Evolutionary conservation across 1,140 invertebrate genomes (phyloP), one percentile per base, ranked within the genome.

Genomic region (Goniozus legneri): DNA sequence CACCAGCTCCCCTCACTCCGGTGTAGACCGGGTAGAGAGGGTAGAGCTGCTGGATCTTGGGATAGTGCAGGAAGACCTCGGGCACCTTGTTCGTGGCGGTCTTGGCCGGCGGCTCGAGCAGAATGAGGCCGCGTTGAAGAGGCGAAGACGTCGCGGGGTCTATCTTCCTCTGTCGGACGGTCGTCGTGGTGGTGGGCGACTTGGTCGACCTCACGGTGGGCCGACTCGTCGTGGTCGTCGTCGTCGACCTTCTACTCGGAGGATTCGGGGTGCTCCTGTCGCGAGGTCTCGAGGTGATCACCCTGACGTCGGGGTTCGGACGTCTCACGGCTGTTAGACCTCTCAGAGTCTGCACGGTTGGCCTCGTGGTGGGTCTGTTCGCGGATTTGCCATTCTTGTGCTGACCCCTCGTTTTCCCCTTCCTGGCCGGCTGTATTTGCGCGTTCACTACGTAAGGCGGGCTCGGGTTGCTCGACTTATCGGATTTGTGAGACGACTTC

Each of bases 31-130:
- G 81, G 43, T 83, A 82, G 47, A 86, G 79, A 0, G 86, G 86
- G 62, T 87, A 88, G 32, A 89, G 85, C 52, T 84, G 79, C 60
- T 87, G 84, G 30, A 86, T 84, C 72, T 87, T 87, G 33, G 82
- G 81, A 58, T 87, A 87, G 42, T 83, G 80, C 64, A 85, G 82
- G 66, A 87, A 87, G 18, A 86, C 79, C 59, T 75, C 84, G n/a
- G 82, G 86, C 64, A 86, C 86, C 65, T 80, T 77, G 70, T 71
- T 68, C 24, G 67, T 65, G 24, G 57, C 55, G 16, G 67, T 42
- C 39, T 69, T 73, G 7, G 55, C 54, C 0, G 63, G 56, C 21
- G 64, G 63, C 22, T 71, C 65, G 60, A 69, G 64, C 8, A 65
- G 62, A 32, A 69, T 69, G 27, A 68, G 56, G 6, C 73, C 62